phyloP scores from a whole-genome alignment of 2,888 invertebrate genomes.

The Lissonota sp. region DNA sequence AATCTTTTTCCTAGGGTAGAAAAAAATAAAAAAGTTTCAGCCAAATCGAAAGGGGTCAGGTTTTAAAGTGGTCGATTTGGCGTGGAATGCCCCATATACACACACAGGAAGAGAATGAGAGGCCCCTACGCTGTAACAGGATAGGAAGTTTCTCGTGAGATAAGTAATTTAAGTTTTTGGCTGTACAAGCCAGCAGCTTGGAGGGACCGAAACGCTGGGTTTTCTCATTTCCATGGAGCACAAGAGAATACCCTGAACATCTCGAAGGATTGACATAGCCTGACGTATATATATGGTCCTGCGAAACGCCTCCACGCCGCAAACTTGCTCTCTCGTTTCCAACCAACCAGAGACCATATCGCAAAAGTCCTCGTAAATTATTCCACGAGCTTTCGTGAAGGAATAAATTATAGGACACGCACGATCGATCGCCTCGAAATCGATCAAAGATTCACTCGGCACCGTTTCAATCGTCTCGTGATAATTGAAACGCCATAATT shows the following conservation, averaged over 20 bases:
- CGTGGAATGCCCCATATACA: no score
- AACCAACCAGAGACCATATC: slow-evolving; percentile 35
- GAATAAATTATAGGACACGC: no score
- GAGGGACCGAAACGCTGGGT: slow-evolving; percentile 37
- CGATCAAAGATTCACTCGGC: no score
- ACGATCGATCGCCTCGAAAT: no score
- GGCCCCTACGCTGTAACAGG: background rate
- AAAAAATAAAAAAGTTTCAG: no score
- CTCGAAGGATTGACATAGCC: slow-evolving; percentile 42
- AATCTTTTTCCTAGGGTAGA: no score
- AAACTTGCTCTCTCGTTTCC: slow-evolving; percentile 2
- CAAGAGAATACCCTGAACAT: slow-evolving; percentile 34
- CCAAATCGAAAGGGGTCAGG: no score
- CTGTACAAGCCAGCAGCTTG: slow-evolving; percentile 38
- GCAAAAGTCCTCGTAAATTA: slow-evolving; percentile 51
- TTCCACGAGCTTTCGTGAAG: background rate
- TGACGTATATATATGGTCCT: slow-evolving; percentile 39
- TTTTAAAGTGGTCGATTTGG: no score
- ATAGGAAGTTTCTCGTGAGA: slow-evolving; percentile 53
- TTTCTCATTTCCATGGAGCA: slow-evolving; percentile 67
- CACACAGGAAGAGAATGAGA: background rate
- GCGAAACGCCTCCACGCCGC: slow-evolving; percentile 14
- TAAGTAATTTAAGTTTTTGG: slow-evolving; percentile 71
- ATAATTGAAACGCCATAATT: no score
- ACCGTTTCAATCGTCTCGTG: no score